These are phyloP conservation scores for Opisthograptis luteolata DNA, from an alignment of 2,888 invertebrate species.

Conservation along the genomic window DNA sequence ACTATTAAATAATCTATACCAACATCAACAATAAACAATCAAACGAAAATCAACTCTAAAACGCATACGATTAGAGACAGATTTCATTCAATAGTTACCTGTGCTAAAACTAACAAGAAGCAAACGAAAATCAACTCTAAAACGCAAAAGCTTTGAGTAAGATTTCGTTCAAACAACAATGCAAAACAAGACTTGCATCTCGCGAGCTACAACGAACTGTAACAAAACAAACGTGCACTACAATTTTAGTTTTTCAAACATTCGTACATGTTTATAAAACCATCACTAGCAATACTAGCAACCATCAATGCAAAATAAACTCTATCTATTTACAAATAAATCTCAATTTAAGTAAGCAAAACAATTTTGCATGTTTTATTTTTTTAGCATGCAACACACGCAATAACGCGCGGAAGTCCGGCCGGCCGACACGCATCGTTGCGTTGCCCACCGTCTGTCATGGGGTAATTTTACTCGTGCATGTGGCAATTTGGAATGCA, in stretches of 20 bases:
- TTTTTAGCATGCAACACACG: slow-evolving; percentile 31
- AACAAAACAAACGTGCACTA: slow-evolving; percentile 2
- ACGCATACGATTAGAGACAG: slow-evolving; percentile 11
- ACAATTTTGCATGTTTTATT: neutral
- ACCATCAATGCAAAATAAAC: slow-evolving; percentile 7
- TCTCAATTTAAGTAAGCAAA: neutral
- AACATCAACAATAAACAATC: neutral
- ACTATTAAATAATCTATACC: no score
- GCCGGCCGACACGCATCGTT: slow-evolving; percentile 42
- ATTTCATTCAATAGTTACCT: no score
- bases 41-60: slow-evolving; percentile 16
- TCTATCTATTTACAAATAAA: neutral
- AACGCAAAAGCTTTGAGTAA: slow-evolving; percentile 8
- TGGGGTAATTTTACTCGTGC: slow-evolving; percentile 34
- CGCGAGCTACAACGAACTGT: slow-evolving; percentile 10
- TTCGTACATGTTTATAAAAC: slow-evolving; percentile 8
- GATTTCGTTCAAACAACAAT: no score
- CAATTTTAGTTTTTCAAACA: slow-evolving; percentile 7
- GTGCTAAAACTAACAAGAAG: neutral
- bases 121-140: slow-evolving; percentile 18
- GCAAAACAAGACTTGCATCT: neutral
- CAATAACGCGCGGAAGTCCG: slow-evolving; percentile 51
- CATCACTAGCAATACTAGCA: neutral
- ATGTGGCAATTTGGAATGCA: slow-evolving; percentile 25
- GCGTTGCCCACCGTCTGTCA: slow-evolving; percentile 15